Evolutionary conservation across 2,113 vertebrate species (phyloP).

Genomic region (Anolis carolinensis): DNA sequence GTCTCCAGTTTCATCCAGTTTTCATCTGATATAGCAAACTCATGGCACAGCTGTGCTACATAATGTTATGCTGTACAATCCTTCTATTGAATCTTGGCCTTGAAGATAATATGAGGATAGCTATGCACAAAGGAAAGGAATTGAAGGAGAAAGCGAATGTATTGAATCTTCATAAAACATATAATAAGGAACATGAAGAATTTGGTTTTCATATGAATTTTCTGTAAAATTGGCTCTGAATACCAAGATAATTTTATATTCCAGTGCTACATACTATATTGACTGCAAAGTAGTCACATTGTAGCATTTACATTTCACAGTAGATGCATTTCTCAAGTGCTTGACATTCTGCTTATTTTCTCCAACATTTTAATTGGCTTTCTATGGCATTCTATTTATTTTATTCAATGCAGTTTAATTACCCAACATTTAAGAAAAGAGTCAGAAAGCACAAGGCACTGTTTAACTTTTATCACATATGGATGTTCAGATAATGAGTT

Average conservation of each 20-base stretch:
- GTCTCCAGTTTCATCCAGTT: no score
- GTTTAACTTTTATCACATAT: background rate
- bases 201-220: background rate
- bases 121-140: no score
- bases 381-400: background rate
- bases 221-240: background rate
- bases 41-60: no score
- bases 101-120: background rate
- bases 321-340: conserved; percentile 1
- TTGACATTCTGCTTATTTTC: background rate
- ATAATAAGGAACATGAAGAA: background rate
- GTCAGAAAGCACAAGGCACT: background rate
- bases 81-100: no score
- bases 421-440: background rate
- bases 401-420: background rate
- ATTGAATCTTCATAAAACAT: background rate
- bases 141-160: background rate
- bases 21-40: no score
- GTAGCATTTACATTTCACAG: background rate
- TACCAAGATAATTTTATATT: background rate
- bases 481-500: conserved; percentile 16
- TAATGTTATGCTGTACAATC: background rate
- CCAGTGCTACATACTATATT: background rate
- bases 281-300: background rate
- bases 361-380: background rate